Evolutionary conservation across 2,888 invertebrate species (phyloP), one percentile per base, ranked within the genome.

Genomic region (Poecilus cupreus): DNA sequence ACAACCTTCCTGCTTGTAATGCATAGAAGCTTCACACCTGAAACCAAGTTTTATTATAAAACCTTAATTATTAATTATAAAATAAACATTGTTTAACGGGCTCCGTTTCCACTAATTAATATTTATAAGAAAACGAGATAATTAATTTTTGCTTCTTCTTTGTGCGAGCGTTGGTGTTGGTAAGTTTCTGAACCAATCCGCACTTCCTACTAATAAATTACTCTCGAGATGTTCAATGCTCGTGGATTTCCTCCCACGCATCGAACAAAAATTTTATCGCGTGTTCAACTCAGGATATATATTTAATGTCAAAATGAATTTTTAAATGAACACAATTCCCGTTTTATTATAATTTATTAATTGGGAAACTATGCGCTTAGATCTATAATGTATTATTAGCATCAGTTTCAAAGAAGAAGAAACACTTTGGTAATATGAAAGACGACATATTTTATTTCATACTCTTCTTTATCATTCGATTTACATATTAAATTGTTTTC

Each of bases 131-230:
- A 68, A 37, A 37, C 37, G 18, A 68, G 64, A 37, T 37, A 68
- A 68, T 68, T 32, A 68, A 39, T 68, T 68, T 68, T 68, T 68
- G 37, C 64, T 60, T 60, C 10, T 32, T 32, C 22, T 24, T 60
- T 68, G 64, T 68, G 32, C 32, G 60, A 60, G 22, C 11, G 64
- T 60, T 24, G 26, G 16, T 8, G 16, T 2, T 5, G 18, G 10
- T 18, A 3, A 68, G 37, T 11, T 68, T 68, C 37, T 68, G 32
- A 68, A 32, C 64, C 64, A 24, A 60, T 60, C 60, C 24, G 32
- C 37, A 68, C 64, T 68, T 68, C 64, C 64, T 68, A 68, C 64
- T 37, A 68, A 68, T 68, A 68, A 68, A 68, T 68, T 68, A 68
- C 37, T 37, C 11, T 16, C 5, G 11, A 57, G 57, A 4, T 57